Percentiles rank a stretch among this genome's conserved stretches.
These are phyloP conservation scores for Beaufortia kweichowensis DNA, from an alignment of 2,113 vertebrate species.

Conservation along the genomic window DNA sequence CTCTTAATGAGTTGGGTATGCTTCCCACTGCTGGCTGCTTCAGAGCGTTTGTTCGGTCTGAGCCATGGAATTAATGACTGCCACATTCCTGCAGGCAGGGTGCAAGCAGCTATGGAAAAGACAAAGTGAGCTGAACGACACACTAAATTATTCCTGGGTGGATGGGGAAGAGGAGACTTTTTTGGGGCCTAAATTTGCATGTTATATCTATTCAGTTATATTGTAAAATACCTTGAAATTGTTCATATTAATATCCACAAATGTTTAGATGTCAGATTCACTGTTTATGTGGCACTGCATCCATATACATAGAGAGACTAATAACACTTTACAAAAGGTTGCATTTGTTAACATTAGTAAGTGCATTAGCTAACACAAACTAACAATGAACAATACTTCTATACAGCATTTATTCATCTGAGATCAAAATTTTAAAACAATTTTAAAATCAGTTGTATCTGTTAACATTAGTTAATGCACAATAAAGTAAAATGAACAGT, in stretches of 20 bases:
- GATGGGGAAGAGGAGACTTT: conserved; percentile 8
- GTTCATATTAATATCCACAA: no score
- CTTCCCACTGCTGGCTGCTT: conserved; percentile 62
- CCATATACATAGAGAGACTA: no score
- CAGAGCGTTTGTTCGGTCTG: conserved; percentile 61
- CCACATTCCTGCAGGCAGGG: conserved; percentile 67
- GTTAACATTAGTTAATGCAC: no score
- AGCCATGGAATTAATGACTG: conserved; percentile 71
- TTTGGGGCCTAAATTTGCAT: conserved; percentile 24
- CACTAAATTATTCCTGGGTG: conserved; percentile 66
- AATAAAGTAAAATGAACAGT: no score
- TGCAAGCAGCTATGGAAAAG: conserved; percentile 61
- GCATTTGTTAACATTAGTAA: no score
- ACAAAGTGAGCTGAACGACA: conserved; percentile 70
- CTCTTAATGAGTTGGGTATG: conserved; percentile 52
- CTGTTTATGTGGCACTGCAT: no score
- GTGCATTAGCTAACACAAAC: no score
- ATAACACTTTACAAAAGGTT: no score
- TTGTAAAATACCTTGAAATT: not conserved
- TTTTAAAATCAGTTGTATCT: no score
- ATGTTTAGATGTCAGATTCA: not conserved
- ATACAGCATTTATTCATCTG: no score
- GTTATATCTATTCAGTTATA: not conserved
- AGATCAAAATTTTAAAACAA: no score
- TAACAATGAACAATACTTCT: no score